A percentile compares a stretch with the other conserved stretches of the same genome.
Evolutionary conservation across 23 tunicate species (phyloP).

Genomic region (Trididemnum miniatum): DNA sequence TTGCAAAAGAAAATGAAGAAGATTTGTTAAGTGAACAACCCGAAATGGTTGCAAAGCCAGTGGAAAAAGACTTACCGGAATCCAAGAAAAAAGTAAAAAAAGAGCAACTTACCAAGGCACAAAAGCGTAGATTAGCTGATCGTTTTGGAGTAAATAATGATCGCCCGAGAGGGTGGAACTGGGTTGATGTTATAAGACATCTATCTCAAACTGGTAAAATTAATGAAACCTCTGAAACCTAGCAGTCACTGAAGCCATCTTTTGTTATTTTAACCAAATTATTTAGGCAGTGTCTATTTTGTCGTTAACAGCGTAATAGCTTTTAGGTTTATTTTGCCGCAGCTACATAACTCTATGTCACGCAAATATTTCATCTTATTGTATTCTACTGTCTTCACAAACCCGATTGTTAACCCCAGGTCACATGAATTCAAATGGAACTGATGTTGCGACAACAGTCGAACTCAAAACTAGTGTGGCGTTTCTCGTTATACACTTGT

Average conservation of each 20-base stretch:
- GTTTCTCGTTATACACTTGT: no score
- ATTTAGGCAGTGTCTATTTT: not conserved
- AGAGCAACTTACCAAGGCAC: constrained; percentile 90
- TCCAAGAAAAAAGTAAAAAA: constrained; percentile 80
- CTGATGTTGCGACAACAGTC: no score
- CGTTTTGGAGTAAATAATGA: constrained; percentile 51
- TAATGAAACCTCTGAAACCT: constrained; percentile 6
- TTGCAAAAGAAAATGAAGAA: constrained; percentile 83
- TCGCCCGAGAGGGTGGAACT: constrained; percentile 89
- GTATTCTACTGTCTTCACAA: no score
- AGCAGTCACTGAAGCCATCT: not conserved
- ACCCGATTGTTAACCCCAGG: no score
- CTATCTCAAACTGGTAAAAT: constrained; percentile 62
- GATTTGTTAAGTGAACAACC: constrained; percentile 67
- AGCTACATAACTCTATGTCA: no score
- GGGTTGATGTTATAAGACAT: constrained; percentile 89
- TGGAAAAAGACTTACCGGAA: constrained; percentile 1
- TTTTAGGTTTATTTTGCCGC: no score
- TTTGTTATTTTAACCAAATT: not conserved
- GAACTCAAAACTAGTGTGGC: no score
- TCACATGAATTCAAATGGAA: no score
- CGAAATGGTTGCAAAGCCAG: not conserved
- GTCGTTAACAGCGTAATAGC: no score
- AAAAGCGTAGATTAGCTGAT: constrained; percentile 78
- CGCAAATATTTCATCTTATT: no score